A percentile compares a stretch with the other conserved stretches of the same genome.
These are phyloP conservation scores for Lepus timidus DNA, from an alignment of 2,113 vertebrate species.

Conservation along the genomic window DNA sequence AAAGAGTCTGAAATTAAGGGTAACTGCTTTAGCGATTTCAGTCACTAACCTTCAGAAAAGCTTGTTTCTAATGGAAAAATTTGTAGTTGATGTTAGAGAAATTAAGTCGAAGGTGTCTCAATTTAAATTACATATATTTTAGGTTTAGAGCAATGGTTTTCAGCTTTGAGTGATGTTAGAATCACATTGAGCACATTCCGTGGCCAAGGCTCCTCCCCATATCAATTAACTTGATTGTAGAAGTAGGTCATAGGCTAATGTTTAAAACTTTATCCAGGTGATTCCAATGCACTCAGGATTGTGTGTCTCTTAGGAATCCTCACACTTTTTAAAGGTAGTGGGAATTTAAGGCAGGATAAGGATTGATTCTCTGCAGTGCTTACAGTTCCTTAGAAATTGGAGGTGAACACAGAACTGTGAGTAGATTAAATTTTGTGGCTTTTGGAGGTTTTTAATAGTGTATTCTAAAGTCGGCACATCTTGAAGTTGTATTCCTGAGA, in stretches of 20 bases:
- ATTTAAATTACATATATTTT: conserved; percentile 14
- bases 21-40: not conserved
- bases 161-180: not conserved
- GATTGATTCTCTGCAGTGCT: not conserved
- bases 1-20: not conserved
- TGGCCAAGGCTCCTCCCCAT: fast-evolving
- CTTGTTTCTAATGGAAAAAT: not conserved
- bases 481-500: not conserved
- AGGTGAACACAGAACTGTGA: not conserved
- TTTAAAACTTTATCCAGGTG: not conserved
- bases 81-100: not conserved
- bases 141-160: not conserved
- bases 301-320: not conserved
- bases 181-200: not conserved
- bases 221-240: not conserved
- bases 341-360: not conserved
- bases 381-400: not conserved
- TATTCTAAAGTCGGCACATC: not conserved
- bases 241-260: not conserved
- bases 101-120: not conserved
- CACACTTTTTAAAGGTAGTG: not conserved
- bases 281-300: not conserved
- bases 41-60: not conserved
- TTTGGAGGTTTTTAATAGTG: not conserved
- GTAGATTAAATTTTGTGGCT: conserved; percentile 8